Conservation (phyloP, 1,140 invertebrate genomes). For the Drosophila novamexicana region DNA sequence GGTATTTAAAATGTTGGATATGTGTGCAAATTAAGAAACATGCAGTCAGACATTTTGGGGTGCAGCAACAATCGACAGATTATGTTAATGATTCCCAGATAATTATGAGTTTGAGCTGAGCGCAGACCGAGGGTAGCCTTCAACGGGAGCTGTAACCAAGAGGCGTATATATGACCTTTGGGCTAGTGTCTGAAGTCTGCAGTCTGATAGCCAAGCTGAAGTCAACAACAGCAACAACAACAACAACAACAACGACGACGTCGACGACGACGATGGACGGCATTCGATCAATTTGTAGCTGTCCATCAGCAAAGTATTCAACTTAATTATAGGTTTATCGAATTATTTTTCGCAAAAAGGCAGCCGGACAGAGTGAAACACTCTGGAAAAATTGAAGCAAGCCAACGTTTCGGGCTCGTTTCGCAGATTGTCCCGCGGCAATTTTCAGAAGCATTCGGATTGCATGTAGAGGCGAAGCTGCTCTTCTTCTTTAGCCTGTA, state of each 20-base stretch:
- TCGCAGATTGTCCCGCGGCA: constrained; percentile 71
- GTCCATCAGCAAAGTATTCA: constrained; percentile 70
- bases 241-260: too few species aligned
- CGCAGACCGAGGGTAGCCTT: constrained; percentile 24
- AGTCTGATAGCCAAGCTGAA: constrained; percentile 8
- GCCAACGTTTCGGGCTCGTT: constrained; percentile 48
- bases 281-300: constrained; percentile 79
- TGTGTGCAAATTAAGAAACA: constrained; percentile 36
- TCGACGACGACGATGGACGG: constrained; percentile 18
- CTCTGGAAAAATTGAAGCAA: constrained; percentile 55
- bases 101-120: constrained; percentile 63
- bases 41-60: constrained; percentile 24
- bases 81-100: constrained; percentile 71
- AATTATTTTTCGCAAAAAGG: constrained; percentile 56
- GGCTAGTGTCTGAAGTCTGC: constrained; percentile 14
- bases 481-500: constrained; percentile 40
- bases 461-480: constrained; percentile 50
- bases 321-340: constrained; percentile 76
- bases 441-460: constrained; percentile 79
- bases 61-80: constrained; percentile 65
- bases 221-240: too few species aligned
- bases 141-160: constrained; percentile 72
- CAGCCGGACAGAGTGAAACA: constrained; percentile 20
- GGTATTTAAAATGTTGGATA: background rate
- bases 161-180: constrained; percentile 67